These are phyloP conservation scores for Periophthalmodon schlosseri DNA, from an alignment of 2,113 vertebrate species.

Conservation along the genomic window DNA sequence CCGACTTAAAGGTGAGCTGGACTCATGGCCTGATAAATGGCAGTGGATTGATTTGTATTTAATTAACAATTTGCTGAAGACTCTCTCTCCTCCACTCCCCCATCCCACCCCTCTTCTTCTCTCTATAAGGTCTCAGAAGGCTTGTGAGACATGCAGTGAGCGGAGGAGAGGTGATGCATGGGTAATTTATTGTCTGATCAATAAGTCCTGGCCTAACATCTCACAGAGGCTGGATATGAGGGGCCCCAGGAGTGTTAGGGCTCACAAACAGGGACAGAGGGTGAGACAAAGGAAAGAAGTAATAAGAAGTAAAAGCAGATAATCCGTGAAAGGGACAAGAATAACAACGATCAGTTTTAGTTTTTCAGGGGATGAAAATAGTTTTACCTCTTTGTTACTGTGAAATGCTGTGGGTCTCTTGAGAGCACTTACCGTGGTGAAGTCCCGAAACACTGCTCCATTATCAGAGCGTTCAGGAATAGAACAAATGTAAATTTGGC, in stretches of 20 bases:
- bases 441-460: too few species aligned
- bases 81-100: conserved; percentile 70
- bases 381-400: background rate
- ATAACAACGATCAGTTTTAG: background rate
- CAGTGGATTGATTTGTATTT: conserved; percentile 94
- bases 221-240: conserved; percentile 72
- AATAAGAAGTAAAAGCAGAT: background rate
- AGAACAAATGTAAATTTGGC: too few species aligned
- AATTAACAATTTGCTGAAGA: conserved; percentile 97
- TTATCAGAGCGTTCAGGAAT: too few species aligned
- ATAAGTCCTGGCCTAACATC: conserved; percentile 79
- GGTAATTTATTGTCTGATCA: conserved; percentile 78
- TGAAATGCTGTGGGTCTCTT: background rate
- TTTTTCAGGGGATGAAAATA: background rate
- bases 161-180: conserved; percentile 64
- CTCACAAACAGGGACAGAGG: conserved; percentile 52
- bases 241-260: conserved; percentile 76
- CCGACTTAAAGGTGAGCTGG: conserved; percentile 67
- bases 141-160: conserved; percentile 60
- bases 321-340: conserved; percentile 21
- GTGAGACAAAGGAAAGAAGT: conserved; percentile 13
- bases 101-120: conserved; percentile 55
- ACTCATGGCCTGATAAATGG: conserved; percentile 87
- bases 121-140: conserved; percentile 63
- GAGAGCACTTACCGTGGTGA: background rate